Evolutionary conservation across 2,113 vertebrate species (phyloP).

Genomic region (Stegostoma tigrinum): DNA sequence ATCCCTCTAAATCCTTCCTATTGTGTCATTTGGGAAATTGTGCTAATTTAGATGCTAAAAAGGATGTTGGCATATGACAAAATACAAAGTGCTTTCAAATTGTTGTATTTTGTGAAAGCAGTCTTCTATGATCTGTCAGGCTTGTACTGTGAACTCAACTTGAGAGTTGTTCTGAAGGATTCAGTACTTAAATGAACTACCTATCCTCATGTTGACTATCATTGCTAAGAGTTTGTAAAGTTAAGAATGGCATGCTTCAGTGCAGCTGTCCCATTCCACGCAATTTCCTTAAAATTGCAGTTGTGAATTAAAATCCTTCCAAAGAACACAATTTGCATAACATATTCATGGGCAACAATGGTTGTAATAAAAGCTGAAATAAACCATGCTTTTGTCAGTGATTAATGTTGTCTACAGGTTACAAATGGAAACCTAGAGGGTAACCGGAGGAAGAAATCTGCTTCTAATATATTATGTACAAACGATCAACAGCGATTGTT

Average conservation of each 20-base stretch:
- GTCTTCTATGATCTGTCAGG: background rate
- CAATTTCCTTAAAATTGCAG: background rate
- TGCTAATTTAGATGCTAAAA: background rate
- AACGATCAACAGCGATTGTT: background rate
- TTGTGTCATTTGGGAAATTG: background rate
- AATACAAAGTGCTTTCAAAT: background rate
- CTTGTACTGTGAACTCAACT: background rate
- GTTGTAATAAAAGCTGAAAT: background rate
- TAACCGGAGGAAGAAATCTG: background rate
- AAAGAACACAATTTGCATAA: background rate
- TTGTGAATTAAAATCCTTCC: background rate
- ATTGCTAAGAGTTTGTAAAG: too few relatives aligned
- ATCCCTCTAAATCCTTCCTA: too few relatives aligned
- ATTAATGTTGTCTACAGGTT: background rate
- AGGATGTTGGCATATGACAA: background rate
- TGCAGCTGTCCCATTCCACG: background rate
- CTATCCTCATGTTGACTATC: too few relatives aligned
- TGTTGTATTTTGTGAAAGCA: background rate
- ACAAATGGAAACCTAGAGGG: background rate
- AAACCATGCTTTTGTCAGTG: background rate
- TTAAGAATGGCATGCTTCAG: too few relatives aligned
- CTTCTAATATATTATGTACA: background rate
- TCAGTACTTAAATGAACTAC: too few relatives aligned
- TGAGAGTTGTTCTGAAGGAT: background rate
- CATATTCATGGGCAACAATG: background rate